phyloP scores from a whole-genome alignment of 2,888 invertebrate species.

The Agonopterix subpropinquella region DNA sequence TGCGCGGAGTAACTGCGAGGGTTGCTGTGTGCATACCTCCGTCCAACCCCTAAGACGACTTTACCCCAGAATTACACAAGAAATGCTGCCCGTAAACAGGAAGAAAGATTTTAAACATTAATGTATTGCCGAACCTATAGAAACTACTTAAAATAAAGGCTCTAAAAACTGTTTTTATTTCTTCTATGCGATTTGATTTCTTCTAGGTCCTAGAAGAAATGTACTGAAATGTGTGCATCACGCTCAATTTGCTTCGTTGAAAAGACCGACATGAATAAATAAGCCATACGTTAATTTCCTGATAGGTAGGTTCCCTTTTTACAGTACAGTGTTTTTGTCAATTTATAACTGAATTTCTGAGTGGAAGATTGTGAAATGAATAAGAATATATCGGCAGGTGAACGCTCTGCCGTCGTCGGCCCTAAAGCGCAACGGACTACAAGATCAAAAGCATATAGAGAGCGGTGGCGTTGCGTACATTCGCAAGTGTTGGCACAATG shows the following conservation, averaged over 20 bases:
- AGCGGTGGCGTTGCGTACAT: conserved; percentile 56
- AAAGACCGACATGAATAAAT: too few relatives aligned
- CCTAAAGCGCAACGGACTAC: conserved; percentile 58
- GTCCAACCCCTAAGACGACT: conserved; percentile 45
- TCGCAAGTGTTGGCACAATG: conserved; percentile 50
- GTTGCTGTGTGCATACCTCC: conserved; percentile 37
- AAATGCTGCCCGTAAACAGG: conserved; percentile 42
- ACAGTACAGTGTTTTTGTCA: background rate
- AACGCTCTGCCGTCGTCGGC: conserved; percentile 54
- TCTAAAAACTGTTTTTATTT: too few relatives aligned
- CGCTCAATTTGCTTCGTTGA: background rate
- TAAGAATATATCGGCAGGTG: conserved; percentile 41
- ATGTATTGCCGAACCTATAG: too few relatives aligned
- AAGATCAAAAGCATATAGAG: conserved; percentile 55
- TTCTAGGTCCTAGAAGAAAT: too few relatives aligned
- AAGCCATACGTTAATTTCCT: too few relatives aligned
- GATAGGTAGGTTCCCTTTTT: too few relatives aligned
- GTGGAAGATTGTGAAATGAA: background rate
- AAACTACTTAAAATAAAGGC: too few relatives aligned
- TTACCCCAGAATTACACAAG: conserved; percentile 47
- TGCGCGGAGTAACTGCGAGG: conserved; percentile 22
- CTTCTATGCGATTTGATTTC: too few relatives aligned
- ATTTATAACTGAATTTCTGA: background rate
- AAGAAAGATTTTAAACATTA: conserved; percentile 26
- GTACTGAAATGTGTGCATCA: too few relatives aligned